Evolutionary conservation across 2,888 invertebrate species (phyloP), one percentile per base, ranked within the genome.

Genomic region (Willowsia nigromaculata): DNA sequence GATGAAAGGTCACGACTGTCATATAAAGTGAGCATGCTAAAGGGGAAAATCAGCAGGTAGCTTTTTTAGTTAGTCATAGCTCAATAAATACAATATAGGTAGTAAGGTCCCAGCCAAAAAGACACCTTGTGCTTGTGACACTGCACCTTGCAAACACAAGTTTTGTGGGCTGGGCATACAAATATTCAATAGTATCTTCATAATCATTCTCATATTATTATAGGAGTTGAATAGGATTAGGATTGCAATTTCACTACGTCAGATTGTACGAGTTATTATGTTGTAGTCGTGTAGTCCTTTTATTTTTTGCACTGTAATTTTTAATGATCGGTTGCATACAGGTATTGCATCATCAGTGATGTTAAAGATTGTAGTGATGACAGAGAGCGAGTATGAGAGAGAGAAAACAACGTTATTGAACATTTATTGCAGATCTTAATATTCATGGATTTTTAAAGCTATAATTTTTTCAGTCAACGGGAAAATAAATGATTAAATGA

Each of bases 1-100:
- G 71, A 78, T 87, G 87, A 87, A 87, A 87, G 87, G 87, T 87
- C 87, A 87, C 82, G 87, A 87, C 81, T 87, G 81, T 43, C 81
- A 82, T 87, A 68, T 37, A 87, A 80, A 87, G 82, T 80, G 53
- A 56, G 50, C 71, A 18, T 59, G 74, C 81, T 43, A 87, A 56
- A 80, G 68, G 53, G 50, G 43, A 81, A 53, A 59, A 81, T 43
- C 87, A 81, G 87, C 87, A 87, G 71, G 81, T 74, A 82, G 81
- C n/a, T n/a, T 56, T 40, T 80, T 82, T 71, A 74, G 40, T 56
- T 56, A 18, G 18, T 37, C 40, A 18, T 68, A 7, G 68, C 47
- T 27, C 40, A 74, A 81, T 68, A 68, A 68, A 68, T 30, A 30
- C 62, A 13, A 30, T 62, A 25, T 56, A 56, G 22, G 15, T n/a